These are phyloP conservation scores for Hylaeus volcanicus DNA, from an alignment of 1,140 invertebrate genomes.

Conservation along the genomic window DNA sequence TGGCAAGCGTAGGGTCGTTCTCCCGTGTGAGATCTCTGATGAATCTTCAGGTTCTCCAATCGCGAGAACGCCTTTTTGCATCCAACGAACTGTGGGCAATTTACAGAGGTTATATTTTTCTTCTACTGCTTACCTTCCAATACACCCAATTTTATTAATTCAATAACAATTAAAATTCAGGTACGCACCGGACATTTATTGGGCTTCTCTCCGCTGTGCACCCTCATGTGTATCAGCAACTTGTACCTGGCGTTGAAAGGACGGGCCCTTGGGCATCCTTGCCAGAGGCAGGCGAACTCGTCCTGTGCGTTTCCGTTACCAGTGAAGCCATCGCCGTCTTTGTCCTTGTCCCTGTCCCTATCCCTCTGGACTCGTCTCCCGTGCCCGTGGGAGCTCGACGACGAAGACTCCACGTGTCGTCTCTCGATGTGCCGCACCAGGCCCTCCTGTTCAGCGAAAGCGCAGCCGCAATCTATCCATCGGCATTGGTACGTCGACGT, in stretches of 20 bases:
- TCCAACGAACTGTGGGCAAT: conserved; percentile 88
- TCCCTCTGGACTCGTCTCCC: conserved; percentile 68
- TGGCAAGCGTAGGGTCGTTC: conserved; percentile 93
- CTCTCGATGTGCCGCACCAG: conserved; percentile 96
- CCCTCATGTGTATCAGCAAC: conserved; percentile 96
- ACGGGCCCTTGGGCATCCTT: conserved; percentile 90
- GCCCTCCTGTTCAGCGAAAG: conserved; percentile 88
- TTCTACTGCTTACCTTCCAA: too few relatives aligned
- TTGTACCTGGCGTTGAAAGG: conserved; percentile 99
- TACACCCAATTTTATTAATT: too few relatives aligned
- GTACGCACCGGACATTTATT: conserved; percentile 96
- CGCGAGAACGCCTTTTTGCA: conserved; percentile 97
- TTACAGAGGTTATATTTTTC: neutral
- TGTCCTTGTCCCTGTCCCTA: conserved; percentile 70
- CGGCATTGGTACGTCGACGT: conserved; percentile 83
- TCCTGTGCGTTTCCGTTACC: conserved; percentile 78
- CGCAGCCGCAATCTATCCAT: conserved; percentile 92
- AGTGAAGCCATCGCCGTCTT: conserved; percentile 7
- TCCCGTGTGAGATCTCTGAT: conserved; percentile 96
- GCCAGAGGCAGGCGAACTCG: conserved; percentile 96
- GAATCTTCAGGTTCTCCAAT: conserved; percentile 97
- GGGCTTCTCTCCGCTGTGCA: conserved; percentile 97
- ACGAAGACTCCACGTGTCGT: conserved; percentile 88
- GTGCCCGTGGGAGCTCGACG: conserved; percentile 66
- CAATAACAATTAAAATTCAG: too few relatives aligned